Conservation (phyloP, 1,140 invertebrate species). For the Drosophila kepulauana region DNA sequence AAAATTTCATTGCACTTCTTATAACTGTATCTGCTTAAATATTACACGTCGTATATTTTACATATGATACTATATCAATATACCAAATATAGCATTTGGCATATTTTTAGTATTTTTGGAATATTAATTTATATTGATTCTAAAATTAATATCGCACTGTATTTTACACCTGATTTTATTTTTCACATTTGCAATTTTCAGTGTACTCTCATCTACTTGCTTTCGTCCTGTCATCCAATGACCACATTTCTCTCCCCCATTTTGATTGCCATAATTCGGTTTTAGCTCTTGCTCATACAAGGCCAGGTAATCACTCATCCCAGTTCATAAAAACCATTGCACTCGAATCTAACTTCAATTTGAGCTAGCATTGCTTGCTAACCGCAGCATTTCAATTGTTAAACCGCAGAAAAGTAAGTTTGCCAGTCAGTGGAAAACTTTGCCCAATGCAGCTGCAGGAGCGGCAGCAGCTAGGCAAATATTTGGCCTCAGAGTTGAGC, state of each 20-base stretch:
- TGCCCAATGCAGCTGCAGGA: slow-evolving; percentile 54
- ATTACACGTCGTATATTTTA: too few species aligned
- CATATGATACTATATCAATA: too few species aligned
- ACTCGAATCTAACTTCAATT: slow-evolving; percentile 24
- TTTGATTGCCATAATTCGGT: slow-evolving; percentile 5
- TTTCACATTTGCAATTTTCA: neutral
- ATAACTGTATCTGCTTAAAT: too few species aligned
- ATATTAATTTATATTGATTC: too few species aligned
- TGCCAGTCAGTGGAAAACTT: slow-evolving; percentile 58
- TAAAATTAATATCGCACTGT: too few species aligned
- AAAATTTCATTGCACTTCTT: too few species aligned
- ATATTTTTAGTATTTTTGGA: too few species aligned
- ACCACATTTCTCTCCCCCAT: neutral
- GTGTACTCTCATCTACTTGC: neutral
- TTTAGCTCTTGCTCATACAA: slow-evolving; percentile 3
- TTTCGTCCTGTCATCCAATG: neutral
- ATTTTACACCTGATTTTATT: too few species aligned
- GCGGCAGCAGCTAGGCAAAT: slow-evolving; percentile 60
- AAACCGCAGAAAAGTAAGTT: slow-evolving; percentile 71
- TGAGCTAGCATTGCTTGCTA: slow-evolving; percentile 10
- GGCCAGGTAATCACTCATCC: slow-evolving; percentile 29
- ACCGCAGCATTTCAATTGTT: slow-evolving; percentile 62
- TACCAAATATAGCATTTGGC: too few species aligned
- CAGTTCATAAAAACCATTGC: neutral
- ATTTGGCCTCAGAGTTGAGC: slow-evolving; percentile 72